A percentile compares a stretch with the other conserved stretches of the same genome.
Evolutionary conservation across 1,140 invertebrate species (phyloP).

Genomic region (Drosophila subobscura): DNA sequence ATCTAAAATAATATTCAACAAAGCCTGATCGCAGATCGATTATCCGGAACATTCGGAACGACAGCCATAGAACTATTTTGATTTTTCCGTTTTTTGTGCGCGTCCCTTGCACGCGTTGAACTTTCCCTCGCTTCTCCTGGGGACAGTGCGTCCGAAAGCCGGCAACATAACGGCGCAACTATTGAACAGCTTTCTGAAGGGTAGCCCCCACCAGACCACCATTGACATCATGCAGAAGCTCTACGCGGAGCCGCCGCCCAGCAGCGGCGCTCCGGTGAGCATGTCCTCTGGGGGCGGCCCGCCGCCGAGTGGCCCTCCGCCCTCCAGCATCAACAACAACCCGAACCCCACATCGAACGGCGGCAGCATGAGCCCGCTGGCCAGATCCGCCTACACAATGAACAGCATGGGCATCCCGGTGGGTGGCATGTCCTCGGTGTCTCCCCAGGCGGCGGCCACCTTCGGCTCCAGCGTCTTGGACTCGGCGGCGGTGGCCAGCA

Average conservation of each 20-base stretch:
- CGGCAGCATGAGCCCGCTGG: slow-evolving; percentile 87
- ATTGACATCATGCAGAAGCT: slow-evolving; percentile 84
- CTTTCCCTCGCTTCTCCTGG: slow-evolving; percentile 36
- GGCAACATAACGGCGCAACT: slow-evolving; percentile 83
- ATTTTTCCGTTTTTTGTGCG: slow-evolving; percentile 38
- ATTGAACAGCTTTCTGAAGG: slow-evolving; percentile 82
- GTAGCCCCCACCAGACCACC: slow-evolving; percentile 82
- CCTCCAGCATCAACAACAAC: slow-evolving; percentile 48
- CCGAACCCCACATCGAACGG: slow-evolving; percentile 71
- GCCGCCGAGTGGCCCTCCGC: slow-evolving; percentile 50
- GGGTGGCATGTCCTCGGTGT: slow-evolving; percentile 87
- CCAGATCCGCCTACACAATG: slow-evolving; percentile 89
- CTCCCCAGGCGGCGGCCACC: slow-evolving; percentile 86
- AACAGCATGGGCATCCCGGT: slow-evolving; percentile 91
- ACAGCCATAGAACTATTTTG: slow-evolving; percentile 17
- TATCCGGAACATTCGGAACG: background rate
- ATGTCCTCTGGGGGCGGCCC: slow-evolving; percentile 73
- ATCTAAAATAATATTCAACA: slow-evolving; percentile 11
- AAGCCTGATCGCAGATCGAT: background rate
- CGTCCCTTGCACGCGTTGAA: slow-evolving; percentile 50
- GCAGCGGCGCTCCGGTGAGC: slow-evolving; percentile 74
- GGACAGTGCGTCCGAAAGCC: slow-evolving; percentile 63
- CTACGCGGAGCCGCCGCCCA: slow-evolving; percentile 84
- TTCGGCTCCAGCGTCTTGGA: slow-evolving; percentile 87
- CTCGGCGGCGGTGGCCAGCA: slow-evolving; percentile 86